These are phyloP conservation scores for Acyrthosiphon pisum DNA, from an alignment of 1,140 invertebrate species.

Conservation along the genomic window DNA sequence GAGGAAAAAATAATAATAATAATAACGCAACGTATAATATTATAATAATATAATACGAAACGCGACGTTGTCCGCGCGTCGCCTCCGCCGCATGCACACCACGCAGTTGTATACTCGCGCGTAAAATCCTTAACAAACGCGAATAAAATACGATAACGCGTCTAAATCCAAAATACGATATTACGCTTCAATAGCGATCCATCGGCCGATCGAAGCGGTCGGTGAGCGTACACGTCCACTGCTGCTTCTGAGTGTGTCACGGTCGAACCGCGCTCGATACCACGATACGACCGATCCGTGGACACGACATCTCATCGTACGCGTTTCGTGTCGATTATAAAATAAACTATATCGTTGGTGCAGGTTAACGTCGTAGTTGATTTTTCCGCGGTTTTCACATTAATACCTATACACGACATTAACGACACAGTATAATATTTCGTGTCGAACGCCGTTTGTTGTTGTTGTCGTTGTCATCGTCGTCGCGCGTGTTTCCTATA, in stretches of 20 bases:
- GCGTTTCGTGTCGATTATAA: no score
- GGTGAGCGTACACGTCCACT: background rate
- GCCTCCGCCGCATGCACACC: background rate
- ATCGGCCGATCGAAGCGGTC: slow-evolving; percentile 14
- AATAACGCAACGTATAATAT: background rate
- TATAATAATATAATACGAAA: background rate
- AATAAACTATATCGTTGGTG: no score
- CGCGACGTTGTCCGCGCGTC: background rate
- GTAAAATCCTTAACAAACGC: background rate
- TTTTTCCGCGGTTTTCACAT: no score
- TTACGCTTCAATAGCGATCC: background rate
- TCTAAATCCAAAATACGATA: background rate
- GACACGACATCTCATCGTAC: no score
- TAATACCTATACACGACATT: no score
- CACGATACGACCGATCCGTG: no score
- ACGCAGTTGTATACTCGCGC: background rate
- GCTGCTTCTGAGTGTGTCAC: background rate
- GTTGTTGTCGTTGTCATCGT: no score
- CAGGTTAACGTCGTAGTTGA: no score
- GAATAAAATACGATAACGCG: background rate
- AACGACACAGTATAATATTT: no score
- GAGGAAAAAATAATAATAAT: background rate
- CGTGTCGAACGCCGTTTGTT: no score
- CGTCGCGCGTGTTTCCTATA: no score
- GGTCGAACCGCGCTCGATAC: slow-evolving; percentile 34